Evolutionary conservation across 2,888 invertebrate genomes (phyloP).

Genomic region (Fragum whitleyi): DNA sequence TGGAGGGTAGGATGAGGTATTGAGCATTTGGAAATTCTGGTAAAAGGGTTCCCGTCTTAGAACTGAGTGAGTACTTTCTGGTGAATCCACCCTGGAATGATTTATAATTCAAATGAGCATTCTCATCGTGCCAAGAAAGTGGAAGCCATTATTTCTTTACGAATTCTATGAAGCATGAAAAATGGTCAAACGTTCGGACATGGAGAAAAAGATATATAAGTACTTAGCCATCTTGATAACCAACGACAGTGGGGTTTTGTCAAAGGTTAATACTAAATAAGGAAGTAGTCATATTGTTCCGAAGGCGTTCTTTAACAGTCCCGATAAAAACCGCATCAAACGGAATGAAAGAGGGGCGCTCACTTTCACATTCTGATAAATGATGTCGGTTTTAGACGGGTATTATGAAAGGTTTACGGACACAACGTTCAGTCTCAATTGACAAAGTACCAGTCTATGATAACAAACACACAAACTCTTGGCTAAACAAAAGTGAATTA

Average conservation of each 20-base stretch:
- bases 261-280: no score
- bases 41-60: constrained; percentile 83
- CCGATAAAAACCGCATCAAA: constrained; percentile 58
- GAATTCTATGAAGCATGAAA: no score
- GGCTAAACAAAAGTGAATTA: constrained; percentile 64
- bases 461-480: constrained; percentile 62
- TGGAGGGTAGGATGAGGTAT: constrained; percentile 79
- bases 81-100: constrained; percentile 81
- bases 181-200: no score
- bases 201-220: no score
- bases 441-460: constrained; percentile 48
- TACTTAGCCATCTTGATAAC: no score
- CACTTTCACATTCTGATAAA: constrained; percentile 61
- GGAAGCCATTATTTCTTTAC: no score
- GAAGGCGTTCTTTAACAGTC: constrained; percentile 10
- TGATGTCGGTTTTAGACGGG: constrained; percentile 22
- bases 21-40: constrained; percentile 84
- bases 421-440: constrained; percentile 37
- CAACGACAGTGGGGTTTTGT: no score
- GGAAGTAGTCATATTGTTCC: no score
- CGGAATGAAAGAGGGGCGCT: constrained; percentile 43
- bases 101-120: not conserved
- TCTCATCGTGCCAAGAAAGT: no score
- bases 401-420: constrained; percentile 29
- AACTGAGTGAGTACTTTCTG: constrained; percentile 83